Evolutionary conservation across 2,888 invertebrate species (phyloP).

Genomic region (Drosophila macrospina): DNA sequence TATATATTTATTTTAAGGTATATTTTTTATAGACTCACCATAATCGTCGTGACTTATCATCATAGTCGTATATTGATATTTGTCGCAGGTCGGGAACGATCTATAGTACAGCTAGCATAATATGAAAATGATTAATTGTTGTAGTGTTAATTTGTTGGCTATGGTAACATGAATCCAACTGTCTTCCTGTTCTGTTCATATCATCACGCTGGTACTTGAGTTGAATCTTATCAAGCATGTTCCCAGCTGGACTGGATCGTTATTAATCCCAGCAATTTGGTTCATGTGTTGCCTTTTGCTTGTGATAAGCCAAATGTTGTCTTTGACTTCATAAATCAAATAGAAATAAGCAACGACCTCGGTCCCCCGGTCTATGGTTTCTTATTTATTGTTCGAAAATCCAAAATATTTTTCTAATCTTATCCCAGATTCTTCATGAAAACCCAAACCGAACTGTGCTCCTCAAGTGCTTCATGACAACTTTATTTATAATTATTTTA

Average conservation of each 20-base stretch:
- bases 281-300: constrained; percentile 3
- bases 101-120: constrained; percentile 2
- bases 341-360: constrained; percentile 12
- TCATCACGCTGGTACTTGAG: constrained; percentile 8
- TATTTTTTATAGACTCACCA: neutral
- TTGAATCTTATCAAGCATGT: constrained; percentile 18
- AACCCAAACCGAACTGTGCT: neutral
- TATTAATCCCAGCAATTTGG: constrained; percentile 26
- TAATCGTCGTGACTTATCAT: constrained; percentile 18
- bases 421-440: constrained; percentile 38
- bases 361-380: neutral
- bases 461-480: constrained; percentile 5
- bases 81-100: constrained; percentile 29
- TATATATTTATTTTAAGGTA: neutral
- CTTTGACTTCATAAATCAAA: constrained; percentile 33
- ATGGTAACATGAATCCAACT: constrained; percentile 3
- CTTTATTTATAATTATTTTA: constrained; percentile 30
- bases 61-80: constrained; percentile 2
- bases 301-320: constrained; percentile 43
- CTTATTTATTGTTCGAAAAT: constrained; percentile 60
- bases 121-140: neutral
- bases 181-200: neutral
- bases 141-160: neutral
- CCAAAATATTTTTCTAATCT: constrained; percentile 52
- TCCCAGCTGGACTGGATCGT: constrained; percentile 17